phyloP scores from a whole-genome alignment of 2,113 vertebrate species.

The Nycticorax nycticorax region DNA sequence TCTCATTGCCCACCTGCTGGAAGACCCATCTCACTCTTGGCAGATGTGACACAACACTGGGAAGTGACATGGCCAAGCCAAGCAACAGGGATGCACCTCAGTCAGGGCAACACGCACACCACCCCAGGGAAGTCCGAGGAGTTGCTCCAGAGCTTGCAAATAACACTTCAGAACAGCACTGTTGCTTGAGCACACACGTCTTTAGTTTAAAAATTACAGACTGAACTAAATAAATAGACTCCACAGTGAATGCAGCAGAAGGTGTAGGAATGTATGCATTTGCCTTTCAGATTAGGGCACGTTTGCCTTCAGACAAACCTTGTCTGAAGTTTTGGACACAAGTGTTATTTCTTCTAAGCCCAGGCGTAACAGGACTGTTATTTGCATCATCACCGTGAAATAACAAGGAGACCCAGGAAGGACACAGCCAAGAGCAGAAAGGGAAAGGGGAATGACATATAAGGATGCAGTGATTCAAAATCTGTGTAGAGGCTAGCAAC shows the following conservation, averaged over 20 bases:
- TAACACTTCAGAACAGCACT: neutral
- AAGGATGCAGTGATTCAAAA: neutral
- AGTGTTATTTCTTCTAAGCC: neutral
- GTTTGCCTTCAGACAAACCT: neutral
- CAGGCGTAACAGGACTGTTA: neutral
- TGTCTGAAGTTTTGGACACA: neutral
- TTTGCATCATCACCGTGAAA: constrained; percentile 27
- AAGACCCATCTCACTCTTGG: neutral
- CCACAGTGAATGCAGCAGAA: neutral
- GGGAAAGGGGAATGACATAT: neutral
- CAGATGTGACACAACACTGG: neutral
- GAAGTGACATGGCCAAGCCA: neutral
- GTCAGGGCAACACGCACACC: neutral
- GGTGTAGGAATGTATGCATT: neutral
- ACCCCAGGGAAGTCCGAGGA: neutral
- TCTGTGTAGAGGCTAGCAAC: neutral
- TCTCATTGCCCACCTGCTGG: neutral
- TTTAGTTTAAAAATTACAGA: neutral
- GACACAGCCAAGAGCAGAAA: neutral
- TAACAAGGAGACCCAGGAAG: neutral
- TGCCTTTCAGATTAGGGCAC: neutral
- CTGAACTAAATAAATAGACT: neutral
- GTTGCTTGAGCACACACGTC: neutral
- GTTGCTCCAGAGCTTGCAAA: neutral
- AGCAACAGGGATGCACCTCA: neutral